phyloP scores from a whole-genome alignment of 2,113 vertebrate species.

The Emydocephalus ijimae region DNA sequence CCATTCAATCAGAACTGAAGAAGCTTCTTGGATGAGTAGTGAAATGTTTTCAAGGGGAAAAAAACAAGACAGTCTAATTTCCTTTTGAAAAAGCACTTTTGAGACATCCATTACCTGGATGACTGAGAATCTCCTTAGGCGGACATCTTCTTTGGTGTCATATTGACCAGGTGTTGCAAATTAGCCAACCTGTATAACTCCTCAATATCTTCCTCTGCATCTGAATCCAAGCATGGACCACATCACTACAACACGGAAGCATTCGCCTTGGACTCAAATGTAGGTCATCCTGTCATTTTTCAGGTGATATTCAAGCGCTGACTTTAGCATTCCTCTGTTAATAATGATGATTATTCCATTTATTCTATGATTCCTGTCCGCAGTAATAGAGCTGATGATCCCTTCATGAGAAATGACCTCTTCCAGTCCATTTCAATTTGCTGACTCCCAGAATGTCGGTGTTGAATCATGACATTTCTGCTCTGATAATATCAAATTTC shows the following conservation, averaged over 20 bases:
- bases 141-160: not conserved
- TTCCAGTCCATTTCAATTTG: not conserved
- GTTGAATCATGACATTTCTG: not conserved
- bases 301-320: not conserved
- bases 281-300: not conserved
- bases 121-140: not conserved
- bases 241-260: not conserved
- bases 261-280: not conserved
- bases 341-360: not conserved
- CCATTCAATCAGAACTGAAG: not conserved
- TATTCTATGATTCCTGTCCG: not conserved
- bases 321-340: not conserved
- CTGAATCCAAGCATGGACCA: not conserved
- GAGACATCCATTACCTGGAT: not conserved
- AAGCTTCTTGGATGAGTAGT: not conserved
- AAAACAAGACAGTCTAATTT: not conserved
- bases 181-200: not conserved
- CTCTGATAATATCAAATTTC: not conserved
- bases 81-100: not conserved
- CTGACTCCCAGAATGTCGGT: not conserved
- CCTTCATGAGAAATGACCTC: not conserved
- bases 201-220: not conserved
- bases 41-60: not conserved
- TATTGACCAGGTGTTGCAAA: not conserved
- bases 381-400: not conserved